Evolutionary conservation across 2,888 invertebrate species (phyloP), one percentile per base, ranked within the genome.

Genomic region (Lucinisca nassula): DNA sequence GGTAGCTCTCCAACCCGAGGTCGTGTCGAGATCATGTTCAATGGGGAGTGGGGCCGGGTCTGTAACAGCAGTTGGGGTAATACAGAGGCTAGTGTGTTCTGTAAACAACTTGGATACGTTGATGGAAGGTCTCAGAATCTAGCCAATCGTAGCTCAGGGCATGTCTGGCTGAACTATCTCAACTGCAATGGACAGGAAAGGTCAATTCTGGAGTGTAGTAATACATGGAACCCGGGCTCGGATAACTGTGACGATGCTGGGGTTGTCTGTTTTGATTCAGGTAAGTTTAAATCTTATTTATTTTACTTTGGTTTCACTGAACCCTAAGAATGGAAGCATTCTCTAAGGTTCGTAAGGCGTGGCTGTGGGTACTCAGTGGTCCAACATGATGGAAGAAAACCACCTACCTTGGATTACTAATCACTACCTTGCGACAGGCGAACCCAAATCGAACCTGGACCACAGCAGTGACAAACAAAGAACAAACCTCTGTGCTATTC

Each of bases 111-210:
- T 3, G 92, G 92, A 0, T 93, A 84, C 79, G 86, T 85, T 17
- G 93, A 92, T 76, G 93, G 93, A 0, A 85, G 81, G 40, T 81
- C 83, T 14, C 74, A 85, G 27, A 75, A 49, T 1, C 85, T 89
- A 24, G 55, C 40, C 0, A 78, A 74, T 10, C 73, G 86, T 0
- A 84, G 84, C n/a, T 80, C 79, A 12, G 89, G 87, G 17, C 90
- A 90, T 72, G 91, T 91, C 92, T 97, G 97, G 95, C 97, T 98
- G 96, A 98, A 98, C 93, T 97, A 98, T 92, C 96, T 98, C 0
- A 96, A 97, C 40, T 98, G 98, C 93, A 94, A 96, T 0, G 98
- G 98, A n/a, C 97, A 97, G 89, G 98, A 98, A 95, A 97, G 97
- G 0, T 97, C 97, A 0, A 93, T 98, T 0, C 96, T 97, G 79